Percentiles rank a stretch among this genome's conserved stretches.
Evolutionary conservation across 1,140 invertebrate genomes (phyloP).

Genomic region (Leptinotarsa texana): DNA sequence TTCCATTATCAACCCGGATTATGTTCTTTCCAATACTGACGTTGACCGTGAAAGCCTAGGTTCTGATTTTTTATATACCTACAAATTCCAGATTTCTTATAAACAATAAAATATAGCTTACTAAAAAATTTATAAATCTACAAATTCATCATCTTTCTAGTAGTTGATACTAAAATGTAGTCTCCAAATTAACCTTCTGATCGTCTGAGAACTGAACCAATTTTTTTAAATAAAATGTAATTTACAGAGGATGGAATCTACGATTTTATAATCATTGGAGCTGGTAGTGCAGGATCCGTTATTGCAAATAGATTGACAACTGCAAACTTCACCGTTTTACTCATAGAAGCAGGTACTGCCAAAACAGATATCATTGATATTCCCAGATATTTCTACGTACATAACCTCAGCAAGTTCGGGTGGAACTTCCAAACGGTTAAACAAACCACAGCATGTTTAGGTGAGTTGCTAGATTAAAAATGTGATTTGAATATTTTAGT

Average conservation of each 20-base stretch:
- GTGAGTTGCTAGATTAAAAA: slow-evolving; percentile 5
- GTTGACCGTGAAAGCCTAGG: too few species aligned
- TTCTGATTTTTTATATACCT: too few species aligned
- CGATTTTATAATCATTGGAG: slow-evolving; percentile 64
- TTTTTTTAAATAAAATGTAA: slow-evolving; percentile 26
- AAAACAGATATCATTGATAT: slow-evolving; percentile 67
- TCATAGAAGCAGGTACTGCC: slow-evolving; percentile 69
- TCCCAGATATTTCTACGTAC: slow-evolving; percentile 63
- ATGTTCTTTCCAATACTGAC: too few species aligned
- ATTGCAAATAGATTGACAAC: slow-evolving; percentile 63
- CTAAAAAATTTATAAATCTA: too few species aligned
- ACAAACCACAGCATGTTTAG: slow-evolving; percentile 33
- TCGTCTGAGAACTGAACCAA: not conserved
- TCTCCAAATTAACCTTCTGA: too few species aligned
- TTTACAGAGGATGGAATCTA: slow-evolving; percentile 50
- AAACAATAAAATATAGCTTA: too few species aligned
- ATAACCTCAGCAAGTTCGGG: slow-evolving; percentile 61
- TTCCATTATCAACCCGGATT: too few species aligned
- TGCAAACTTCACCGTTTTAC: slow-evolving; percentile 57
- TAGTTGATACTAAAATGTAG: too few species aligned
- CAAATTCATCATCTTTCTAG: too few species aligned
- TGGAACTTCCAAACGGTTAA: slow-evolving; percentile 70
- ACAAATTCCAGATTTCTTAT: too few species aligned
- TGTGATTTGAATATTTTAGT: too few species aligned
- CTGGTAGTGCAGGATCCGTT: slow-evolving; percentile 66